Base-by-base conservation (phyloP, 2,888 invertebrate species). In the Oxycera nigricornis region DNA sequence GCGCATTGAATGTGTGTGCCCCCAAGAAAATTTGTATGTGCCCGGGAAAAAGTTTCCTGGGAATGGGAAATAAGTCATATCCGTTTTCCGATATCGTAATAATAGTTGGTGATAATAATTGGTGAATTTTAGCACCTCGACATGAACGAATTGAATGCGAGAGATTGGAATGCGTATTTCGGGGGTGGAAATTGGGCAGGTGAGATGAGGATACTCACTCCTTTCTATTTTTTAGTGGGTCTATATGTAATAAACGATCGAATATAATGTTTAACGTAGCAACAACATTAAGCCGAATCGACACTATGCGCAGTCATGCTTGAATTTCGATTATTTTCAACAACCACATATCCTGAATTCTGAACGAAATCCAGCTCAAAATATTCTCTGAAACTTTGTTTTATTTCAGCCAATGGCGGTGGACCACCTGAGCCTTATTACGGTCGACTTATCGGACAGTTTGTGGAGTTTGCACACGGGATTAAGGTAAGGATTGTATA, bases 391-490 rank as follows among this genome's bases (percentile, higher is more conserved):
- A n/a, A n/a, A 7, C 35, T 6, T 46, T 14, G 7, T 73, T 55
- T 75, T 74, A 17, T 70, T 70, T 20, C 67, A 78, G 76, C 46
- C 59, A 67, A 73, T 41, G 76, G 76, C 11, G 74, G 76, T 62
- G 79, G 78, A 31, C 85, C 79, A 50, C 84, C 83, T 55, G 88
- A 91, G 82, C 91, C 91, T 2, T 93, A 94, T 85, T 94, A 91
- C 83, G 95, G 95, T 22, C 90, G 91, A 24, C 83, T 87, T 74
- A 92, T 95, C 78, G 95, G 95, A 68, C 87, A 88, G 0, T 88
- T 95, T 73, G 88, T 88, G 31, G 89, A 90, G 76, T 93, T 91
- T 83, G 93, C 92, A 0, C 94, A 95, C 82, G 92, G 91, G 77
- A 92, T 95, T 79, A 89, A 83, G 81, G 85, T 85, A 78, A 77